Conservation (phyloP, 2,113 vertebrate genomes). For the Bubo scandiacus region DNA sequence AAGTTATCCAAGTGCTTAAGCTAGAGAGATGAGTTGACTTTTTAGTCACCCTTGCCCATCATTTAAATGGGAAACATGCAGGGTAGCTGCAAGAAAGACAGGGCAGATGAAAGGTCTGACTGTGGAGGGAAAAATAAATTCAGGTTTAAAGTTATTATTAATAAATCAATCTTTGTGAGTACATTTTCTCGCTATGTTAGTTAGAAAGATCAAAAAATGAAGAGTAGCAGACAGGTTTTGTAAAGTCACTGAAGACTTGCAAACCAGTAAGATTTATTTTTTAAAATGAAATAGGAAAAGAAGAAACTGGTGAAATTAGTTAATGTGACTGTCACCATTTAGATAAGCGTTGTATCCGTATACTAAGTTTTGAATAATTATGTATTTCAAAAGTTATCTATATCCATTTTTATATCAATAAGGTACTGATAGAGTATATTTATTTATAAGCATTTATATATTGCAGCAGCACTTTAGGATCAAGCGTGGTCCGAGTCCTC, state of each 20-base stretch:
- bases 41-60: neutral
- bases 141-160: neutral
- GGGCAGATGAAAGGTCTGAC: neutral
- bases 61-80: neutral
- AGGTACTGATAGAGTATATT: neutral
- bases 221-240: accelerated
- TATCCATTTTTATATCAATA: neutral
- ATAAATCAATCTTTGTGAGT: neutral
- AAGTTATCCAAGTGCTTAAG: neutral
- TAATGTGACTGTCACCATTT: accelerated
- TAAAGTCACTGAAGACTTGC: neutral
- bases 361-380: neutral
- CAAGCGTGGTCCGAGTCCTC: accelerated
- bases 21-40: neutral
- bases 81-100: neutral
- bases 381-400: neutral
- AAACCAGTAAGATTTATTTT: neutral
- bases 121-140: neutral
- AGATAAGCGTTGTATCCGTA: accelerated
- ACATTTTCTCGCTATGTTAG: accelerated
- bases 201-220: neutral
- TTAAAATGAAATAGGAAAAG: neutral
- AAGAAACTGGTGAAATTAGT: neutral
- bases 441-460: neutral
- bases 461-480: neutral